Base-by-base conservation (phyloP, 2,797 vertebrate genomes). In the Gadopsis bispinosus region DNA sequence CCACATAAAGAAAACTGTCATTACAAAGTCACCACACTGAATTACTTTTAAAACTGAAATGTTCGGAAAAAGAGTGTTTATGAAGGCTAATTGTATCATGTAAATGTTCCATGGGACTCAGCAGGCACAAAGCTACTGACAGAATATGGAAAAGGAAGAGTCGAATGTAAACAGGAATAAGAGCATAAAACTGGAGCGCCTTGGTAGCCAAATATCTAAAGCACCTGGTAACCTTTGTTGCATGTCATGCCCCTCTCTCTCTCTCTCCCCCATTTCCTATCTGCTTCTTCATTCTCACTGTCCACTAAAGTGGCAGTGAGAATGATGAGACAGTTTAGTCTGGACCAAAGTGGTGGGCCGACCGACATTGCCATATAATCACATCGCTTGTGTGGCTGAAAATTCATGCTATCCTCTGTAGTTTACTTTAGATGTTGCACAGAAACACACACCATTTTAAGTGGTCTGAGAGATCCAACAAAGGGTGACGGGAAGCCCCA, bases 391-490 rank as follows among this genome's bases (percentile, higher is more conserved):
- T 7, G 8, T 20, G 19, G 47, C 37, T 45, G 19, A n/a, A 69
- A 58, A 43, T 29, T 20, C 1, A 26, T 14, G 1, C 7, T 19
- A 33, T 5, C 6, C 12, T 19, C 7, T 47, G 63, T 19, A 22
- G 14, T 65, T n/a, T 29, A 39, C 22, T 61, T 50, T 12, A 11
- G 48, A 53, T 43, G 14, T 22, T 9, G 20, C 0, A 50, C 13
- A 79, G 31, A 56, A 69, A 20, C 54, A 86, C 87, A 0, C 91
- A 99, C 98, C 97, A 99, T 98, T 94, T 96, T 97, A 72, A 99
- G 94, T 8, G 97, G 96, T 48, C 94, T 93, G 67, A 98, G 94
- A 62, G 98, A 99, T 81, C 97, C 96, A 4, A 99, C 95, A 69
- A 95, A 97, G 0, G 97, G 96, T 1, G 89, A 87, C 1, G 94